Evolutionary conservation across 2,888 invertebrate species (phyloP).

Genomic region (Dynastes tityus): DNA sequence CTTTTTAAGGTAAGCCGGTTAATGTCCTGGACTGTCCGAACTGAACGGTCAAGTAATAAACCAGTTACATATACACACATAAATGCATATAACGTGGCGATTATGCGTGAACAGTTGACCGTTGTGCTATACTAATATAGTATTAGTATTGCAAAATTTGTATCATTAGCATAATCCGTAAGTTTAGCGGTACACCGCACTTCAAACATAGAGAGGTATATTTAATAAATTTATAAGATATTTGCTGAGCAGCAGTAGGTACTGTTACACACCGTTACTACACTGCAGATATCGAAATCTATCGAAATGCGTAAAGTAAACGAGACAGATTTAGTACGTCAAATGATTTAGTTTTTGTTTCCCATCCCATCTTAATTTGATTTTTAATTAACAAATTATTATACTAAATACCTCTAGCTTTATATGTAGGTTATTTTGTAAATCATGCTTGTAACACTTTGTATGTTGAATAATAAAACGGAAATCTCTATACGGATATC

Average conservation of each 20-base stretch:
- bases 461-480: too few species aligned
- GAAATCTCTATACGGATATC: too few species aligned
- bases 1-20: slow-evolving; percentile 37
- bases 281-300: background rate
- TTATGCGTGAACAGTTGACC: too few species aligned
- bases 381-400: too few species aligned
- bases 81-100: background rate
- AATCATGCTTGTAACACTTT: too few species aligned
- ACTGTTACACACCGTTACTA: background rate
- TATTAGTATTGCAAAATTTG: slow-evolving; percentile 13
- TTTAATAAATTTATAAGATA: slow-evolving; percentile 14
- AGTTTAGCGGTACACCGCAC: background rate
- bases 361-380: too few species aligned
- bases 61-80: slow-evolving; percentile 1
- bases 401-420: too few species aligned
- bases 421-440: too few species aligned
- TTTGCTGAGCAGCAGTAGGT: background rate
- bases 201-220: background rate
- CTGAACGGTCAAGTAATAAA: background rate
- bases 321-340: too few species aligned
- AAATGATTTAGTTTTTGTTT: too few species aligned
- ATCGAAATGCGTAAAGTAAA: too few species aligned
- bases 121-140: slow-evolving; percentile 11
- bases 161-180: slow-evolving; percentile 16
- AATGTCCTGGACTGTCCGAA: slow-evolving; percentile 26